Conservation (phyloP, 1,140 invertebrate genomes). For the Hypothenemus hampei region DNA sequence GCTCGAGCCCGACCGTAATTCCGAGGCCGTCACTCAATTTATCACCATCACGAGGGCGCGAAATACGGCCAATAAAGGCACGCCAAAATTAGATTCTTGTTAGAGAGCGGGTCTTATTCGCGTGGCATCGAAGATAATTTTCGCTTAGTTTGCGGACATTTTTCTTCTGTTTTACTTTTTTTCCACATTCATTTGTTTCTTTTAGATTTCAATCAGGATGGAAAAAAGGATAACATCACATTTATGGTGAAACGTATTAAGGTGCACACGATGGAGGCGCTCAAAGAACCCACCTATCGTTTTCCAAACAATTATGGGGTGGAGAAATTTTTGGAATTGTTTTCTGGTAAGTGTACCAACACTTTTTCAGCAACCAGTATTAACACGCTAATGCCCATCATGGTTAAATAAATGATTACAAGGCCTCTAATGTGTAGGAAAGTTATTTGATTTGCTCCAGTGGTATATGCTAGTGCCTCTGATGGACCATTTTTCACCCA, state of each 20-base stretch:
- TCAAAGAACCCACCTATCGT: conserved; percentile 78
- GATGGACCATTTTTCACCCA: conserved; percentile 29
- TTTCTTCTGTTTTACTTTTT: no score
- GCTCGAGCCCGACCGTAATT: neutral
- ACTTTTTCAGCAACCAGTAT: conserved; percentile 33
- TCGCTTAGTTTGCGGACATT: no score
- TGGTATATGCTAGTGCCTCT: conserved; percentile 7
- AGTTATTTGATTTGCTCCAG: conserved; percentile 31
- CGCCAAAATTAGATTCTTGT: conserved; percentile 10
- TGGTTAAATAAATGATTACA: conserved; percentile 29
- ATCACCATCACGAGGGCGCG: conserved; percentile 11
- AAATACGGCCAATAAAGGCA: conserved; percentile 8
- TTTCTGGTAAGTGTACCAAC: conserved; percentile 64
- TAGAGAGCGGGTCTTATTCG: neutral
- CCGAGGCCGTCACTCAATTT: conserved; percentile 10
- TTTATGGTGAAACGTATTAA: conserved; percentile 97
- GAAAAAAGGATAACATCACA: conserved; percentile 85
- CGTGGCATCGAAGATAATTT: no score
- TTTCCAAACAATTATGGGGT: conserved; percentile 92
- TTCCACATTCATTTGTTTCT: no score
- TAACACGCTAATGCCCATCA: conserved; percentile 30
- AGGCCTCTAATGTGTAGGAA: conserved; percentile 35
- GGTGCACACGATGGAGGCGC: conserved; percentile 78
- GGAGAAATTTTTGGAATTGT: conserved; percentile 89
- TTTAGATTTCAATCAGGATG: conserved; percentile 91